Percentiles rank a stretch among this genome's conserved stretches.
phyloP scores from a whole-genome alignment of 2,113 vertebrate genomes.

The Leptosomus discolor region DNA sequence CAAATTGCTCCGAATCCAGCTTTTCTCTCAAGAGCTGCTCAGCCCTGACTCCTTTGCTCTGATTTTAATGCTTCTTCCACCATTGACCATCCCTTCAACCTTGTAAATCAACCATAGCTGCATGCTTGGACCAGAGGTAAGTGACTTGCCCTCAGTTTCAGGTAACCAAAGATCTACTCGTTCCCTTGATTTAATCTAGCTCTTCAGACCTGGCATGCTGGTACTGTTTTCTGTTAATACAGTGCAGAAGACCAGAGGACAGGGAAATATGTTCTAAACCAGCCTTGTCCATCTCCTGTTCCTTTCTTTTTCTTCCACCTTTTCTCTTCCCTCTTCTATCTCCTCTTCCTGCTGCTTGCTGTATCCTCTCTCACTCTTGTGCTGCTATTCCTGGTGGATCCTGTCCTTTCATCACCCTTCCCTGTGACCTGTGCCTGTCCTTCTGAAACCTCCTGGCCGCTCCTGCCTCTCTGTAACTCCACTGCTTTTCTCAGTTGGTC shows the following conservation, averaged over 20 bases:
- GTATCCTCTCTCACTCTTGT: background rate
- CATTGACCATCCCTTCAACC: too few relatives aligned
- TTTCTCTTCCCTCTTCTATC: background rate
- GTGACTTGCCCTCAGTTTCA: background rate
- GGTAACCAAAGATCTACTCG: background rate
- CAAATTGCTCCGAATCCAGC: background rate
- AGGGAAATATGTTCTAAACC: background rate
- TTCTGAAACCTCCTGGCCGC: background rate
- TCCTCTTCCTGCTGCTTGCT: background rate
- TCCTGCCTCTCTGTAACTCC: background rate
- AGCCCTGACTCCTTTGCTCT: background rate
- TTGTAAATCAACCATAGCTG: background rate
- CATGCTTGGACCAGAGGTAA: background rate
- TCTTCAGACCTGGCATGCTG: background rate
- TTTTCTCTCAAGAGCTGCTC: background rate
- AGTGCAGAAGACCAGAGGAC: background rate
- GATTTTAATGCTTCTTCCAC: background rate
- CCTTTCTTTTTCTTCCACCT: background rate
- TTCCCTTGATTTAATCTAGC: background rate
- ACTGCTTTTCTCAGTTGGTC: background rate
- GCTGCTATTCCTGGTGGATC: background rate
- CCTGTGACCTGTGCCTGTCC: too few relatives aligned
- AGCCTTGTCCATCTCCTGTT: background rate
- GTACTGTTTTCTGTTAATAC: background rate
- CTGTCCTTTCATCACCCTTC: background rate